Evolutionary conservation across 53 echinoderm and acorn worm species (phyloP), one percentile per base, ranked within the genome.

Genomic region (Temnopleurus reevesii): DNA sequence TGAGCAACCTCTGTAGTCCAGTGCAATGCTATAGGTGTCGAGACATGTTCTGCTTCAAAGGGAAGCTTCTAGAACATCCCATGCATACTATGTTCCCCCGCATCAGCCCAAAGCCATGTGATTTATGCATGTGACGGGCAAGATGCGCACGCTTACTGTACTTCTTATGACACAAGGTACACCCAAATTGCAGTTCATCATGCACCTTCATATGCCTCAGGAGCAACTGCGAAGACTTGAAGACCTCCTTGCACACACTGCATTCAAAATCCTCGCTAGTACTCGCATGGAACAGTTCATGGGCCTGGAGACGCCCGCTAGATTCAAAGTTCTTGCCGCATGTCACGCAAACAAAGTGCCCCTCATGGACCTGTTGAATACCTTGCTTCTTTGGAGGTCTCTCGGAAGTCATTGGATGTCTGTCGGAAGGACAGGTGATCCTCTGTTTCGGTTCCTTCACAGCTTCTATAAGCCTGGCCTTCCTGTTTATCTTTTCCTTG

Each of bases 301-400:
- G 86, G 23, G 46, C 86, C 10, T 15, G 25, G 2, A 86, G 46
- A 36, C 86, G 59, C 4, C 86, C 86, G 5, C 24, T 61, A 2
- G 86, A 43, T 46, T 44, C 60, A n/a, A 86, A 86, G 6, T 46
- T 38, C 45, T 61, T 86, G 9, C 86, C 86, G 30, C 86, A 86
- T 0, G 61, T 86, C 19, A 45, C 61, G 6, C 86, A 86, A 17
- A 86, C 61, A 43, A 86, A 86, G 24, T 46, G 46, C 8, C 27
- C 79, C 28, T 49, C 49, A 24, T 79, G 0, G 45, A 46, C 49
- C 1, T 21, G 1, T 12, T 6, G 19, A 0, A 41, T 38, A 26
- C 41, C 18, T 71, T 71, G 15, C 71, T 10, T 8, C 41, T 13
- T 63, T n/a, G n/a, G n/a, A n/a, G n/a, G n/a, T n/a, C n/a, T n/a